Evolutionary conservation across 2,113 vertebrate species (phyloP).

Genomic region (Rhinopithecus roxellana): DNA sequence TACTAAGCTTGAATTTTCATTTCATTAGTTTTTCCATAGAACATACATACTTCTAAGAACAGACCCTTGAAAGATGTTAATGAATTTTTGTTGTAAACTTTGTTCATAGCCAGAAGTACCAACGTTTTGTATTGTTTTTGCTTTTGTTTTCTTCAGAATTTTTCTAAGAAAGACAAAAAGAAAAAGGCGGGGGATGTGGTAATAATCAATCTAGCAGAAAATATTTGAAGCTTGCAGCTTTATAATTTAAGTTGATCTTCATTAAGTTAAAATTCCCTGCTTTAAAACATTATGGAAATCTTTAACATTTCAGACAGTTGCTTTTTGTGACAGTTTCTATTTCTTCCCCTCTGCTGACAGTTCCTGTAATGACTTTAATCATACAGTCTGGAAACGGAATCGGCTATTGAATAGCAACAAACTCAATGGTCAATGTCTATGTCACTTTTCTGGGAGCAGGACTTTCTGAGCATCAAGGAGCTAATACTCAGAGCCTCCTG

Average conservation of each 20-base stretch:
- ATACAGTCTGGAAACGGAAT: slow-evolving; percentile 85
- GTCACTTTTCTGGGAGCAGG: slow-evolving; percentile 88
- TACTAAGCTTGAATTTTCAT: not conserved
- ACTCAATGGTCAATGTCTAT: slow-evolving; percentile 89
- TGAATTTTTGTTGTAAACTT: slow-evolving; percentile 48
- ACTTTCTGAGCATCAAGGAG: slow-evolving; percentile 88
- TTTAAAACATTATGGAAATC: slow-evolving; percentile 79
- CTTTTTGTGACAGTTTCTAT: slow-evolving; percentile 86
- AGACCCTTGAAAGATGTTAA: slow-evolving; percentile 14
- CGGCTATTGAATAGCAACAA: slow-evolving; percentile 85
- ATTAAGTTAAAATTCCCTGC: slow-evolving; percentile 79
- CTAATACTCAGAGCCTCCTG: slow-evolving; percentile 83
- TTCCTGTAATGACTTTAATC: slow-evolving; percentile 90
- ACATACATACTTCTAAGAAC: slow-evolving; percentile 40
- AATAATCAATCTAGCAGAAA: slow-evolving; percentile 28
- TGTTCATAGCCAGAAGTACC: not conserved
- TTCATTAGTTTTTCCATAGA: not conserved
- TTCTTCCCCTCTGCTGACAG: slow-evolving; percentile 84
- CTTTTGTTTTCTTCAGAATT: not conserved
- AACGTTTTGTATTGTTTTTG: not conserved
- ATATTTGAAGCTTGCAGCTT: slow-evolving; percentile 62
- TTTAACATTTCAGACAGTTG: slow-evolving; percentile 79
- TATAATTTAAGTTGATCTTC: slow-evolving; percentile 65
- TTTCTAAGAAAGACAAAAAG: not conserved
- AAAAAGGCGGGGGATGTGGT: not conserved